A percentile compares a stretch with the other conserved stretches of the same genome.
Evolutionary conservation across 2,113 vertebrate species (phyloP).

Genomic region (Pelmatolapia mariae): DNA sequence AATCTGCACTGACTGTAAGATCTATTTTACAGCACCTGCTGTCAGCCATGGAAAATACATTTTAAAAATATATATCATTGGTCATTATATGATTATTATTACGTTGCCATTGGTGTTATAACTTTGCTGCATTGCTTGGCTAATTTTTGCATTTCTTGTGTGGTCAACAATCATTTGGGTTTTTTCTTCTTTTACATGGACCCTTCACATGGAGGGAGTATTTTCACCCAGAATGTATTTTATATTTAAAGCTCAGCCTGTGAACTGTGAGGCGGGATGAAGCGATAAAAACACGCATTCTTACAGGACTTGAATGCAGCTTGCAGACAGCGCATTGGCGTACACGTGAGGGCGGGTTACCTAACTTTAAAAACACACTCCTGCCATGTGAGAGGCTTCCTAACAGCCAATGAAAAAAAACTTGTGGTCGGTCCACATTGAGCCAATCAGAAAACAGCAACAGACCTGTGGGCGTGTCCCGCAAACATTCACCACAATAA

Average conservation of each 20-base stretch:
- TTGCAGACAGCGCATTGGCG: neutral
- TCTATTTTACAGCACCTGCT: neutral
- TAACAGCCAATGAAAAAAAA: neutral
- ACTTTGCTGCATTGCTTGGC: neutral
- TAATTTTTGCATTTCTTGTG: neutral
- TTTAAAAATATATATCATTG: neutral
- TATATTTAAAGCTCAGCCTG: neutral
- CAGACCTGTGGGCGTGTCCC: neutral
- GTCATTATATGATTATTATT: neutral
- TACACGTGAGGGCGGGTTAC: constrained; percentile 57
- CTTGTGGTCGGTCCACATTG: constrained; percentile 18
- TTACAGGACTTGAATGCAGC: neutral
- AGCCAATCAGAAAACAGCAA: neutral
- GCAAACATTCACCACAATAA: neutral
- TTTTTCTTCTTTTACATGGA: neutral
- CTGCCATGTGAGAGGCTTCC: constrained; percentile 39
- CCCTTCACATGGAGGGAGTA: neutral
- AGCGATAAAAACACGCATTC: neutral
- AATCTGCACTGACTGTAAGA: neutral
- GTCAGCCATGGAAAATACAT: neutral
- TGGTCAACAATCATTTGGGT: neutral
- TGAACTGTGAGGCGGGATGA: neutral
- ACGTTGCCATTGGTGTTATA: neutral
- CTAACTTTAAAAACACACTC: constrained; percentile 44
- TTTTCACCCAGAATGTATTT: neutral